A percentile compares a stretch with the other conserved stretches of the same genome.
Conservation (phyloP, 2,888 invertebrate genomes). For the Eupithecia centaureata region DNA sequence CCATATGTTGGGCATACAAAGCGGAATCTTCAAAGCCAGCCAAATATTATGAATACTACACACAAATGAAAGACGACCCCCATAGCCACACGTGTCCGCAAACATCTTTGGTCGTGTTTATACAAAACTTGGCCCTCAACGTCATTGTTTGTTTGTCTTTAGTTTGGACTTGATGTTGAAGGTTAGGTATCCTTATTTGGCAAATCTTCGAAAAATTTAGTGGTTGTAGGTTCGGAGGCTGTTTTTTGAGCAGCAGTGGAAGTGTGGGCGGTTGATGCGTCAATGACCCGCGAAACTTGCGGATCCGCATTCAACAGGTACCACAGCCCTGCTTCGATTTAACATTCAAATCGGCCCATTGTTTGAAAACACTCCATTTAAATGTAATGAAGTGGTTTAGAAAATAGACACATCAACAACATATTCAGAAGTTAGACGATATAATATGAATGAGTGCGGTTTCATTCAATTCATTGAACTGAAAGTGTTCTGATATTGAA, state of each 20-base stretch:
- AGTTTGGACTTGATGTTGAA: slow-evolving; percentile 45
- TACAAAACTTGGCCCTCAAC: slow-evolving; percentile 64
- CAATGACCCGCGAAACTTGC: slow-evolving; percentile 82
- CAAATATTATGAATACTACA: slow-evolving; percentile 67
- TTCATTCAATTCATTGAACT: slow-evolving; percentile 13
- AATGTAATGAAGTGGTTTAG: slow-evolving; percentile 31
- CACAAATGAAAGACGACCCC: slow-evolving; percentile 67
- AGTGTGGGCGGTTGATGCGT: slow-evolving; percentile 79
- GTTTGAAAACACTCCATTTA: slow-evolving; percentile 49
- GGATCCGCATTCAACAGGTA: slow-evolving; percentile 80
- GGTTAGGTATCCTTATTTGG: slow-evolving; percentile 38
- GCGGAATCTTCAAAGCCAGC: slow-evolving; percentile 72
- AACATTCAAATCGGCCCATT: slow-evolving; percentile 56
- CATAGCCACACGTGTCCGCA: slow-evolving; percentile 73
- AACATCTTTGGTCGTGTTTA: slow-evolving; percentile 73
- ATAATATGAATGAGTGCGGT: slow-evolving; percentile 15
- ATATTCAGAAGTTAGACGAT: slow-evolving; percentile 9
- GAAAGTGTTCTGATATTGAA: slow-evolving; percentile 8
- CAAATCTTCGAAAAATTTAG: slow-evolving; percentile 32
- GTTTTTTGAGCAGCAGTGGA: slow-evolving; percentile 66
- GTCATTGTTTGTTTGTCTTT: slow-evolving; percentile 56
- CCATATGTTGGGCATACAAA: slow-evolving; percentile 60
- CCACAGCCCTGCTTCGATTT: slow-evolving; percentile 57
- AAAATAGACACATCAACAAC: slow-evolving; percentile 27
- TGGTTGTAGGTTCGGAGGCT: slow-evolving; percentile 34